phyloP scores from a whole-genome alignment of 53 echinoderm and acorn worm genomes.

The Pentamera pediparva region DNA sequence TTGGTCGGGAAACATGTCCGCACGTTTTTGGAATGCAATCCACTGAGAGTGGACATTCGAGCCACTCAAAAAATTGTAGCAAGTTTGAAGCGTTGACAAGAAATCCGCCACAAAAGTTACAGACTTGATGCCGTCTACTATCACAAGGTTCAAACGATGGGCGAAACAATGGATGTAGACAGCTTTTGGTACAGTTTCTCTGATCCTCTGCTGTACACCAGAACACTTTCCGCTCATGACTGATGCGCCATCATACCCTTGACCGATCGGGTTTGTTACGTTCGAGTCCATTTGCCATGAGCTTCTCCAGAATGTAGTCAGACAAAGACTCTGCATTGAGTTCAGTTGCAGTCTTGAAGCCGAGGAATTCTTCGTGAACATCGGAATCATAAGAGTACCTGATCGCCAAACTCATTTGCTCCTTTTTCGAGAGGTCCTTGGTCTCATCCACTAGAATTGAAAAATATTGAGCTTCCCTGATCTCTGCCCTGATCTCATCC shows the following conservation, averaged over 20 bases:
- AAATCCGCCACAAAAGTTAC: slow-evolving; percentile 15
- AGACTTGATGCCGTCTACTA: slow-evolving; percentile 21
- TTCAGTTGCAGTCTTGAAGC: slow-evolving; percentile 18
- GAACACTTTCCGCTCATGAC: slow-evolving; percentile 40
- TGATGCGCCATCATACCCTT: slow-evolving; percentile 49
- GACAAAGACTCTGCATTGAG: slow-evolving; percentile 17
- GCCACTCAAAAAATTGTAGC: slow-evolving; percentile 9
- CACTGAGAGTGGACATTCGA: slow-evolving; percentile 21
- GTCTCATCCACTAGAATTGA: slow-evolving; percentile 20
- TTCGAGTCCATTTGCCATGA: slow-evolving; percentile 16
- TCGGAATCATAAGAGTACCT: slow-evolving; percentile 29
- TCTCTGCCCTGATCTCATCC: slow-evolving; percentile 25
- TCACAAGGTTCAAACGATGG: slow-evolving; percentile 28
- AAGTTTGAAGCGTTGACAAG: slow-evolving; percentile 10
- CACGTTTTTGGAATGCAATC: slow-evolving; percentile 11
- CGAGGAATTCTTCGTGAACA: slow-evolving; percentile 29
- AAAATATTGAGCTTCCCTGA: background rate
- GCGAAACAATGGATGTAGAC: slow-evolving; percentile 42
- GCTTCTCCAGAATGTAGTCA: slow-evolving; percentile 3
- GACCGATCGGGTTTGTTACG: slow-evolving; percentile 20
- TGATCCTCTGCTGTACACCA: slow-evolving; percentile 32
- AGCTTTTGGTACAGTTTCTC: slow-evolving; percentile 15
- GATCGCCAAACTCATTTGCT: slow-evolving; percentile 17
- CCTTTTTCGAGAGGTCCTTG: slow-evolving; percentile 21
- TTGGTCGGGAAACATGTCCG: slow-evolving; percentile 5